Evolutionary conservation across 2,113 vertebrate genomes (phyloP).

Genomic region (Nerophis lumbriciformis): DNA sequence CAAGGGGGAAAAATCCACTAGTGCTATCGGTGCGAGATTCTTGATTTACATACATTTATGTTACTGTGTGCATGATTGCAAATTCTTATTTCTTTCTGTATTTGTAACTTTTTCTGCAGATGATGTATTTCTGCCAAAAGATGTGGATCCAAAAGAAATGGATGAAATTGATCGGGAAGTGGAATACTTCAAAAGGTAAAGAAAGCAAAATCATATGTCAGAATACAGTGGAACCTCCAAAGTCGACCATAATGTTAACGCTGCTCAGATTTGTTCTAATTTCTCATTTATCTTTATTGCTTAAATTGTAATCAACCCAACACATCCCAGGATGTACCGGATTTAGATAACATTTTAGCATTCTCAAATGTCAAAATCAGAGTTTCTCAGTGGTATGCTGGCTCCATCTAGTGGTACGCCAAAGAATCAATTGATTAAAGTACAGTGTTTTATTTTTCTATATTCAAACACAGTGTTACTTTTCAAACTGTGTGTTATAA

Average conservation of each 20-base stretch:
- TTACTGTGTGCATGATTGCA: not conserved
- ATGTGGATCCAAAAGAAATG: conserved; percentile 90
- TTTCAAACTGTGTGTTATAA: too few relatives aligned
- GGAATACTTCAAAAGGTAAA: conserved; percentile 96
- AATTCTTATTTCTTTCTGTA: not conserved
- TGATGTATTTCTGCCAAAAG: conserved; percentile 98
- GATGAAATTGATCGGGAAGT: conserved; percentile 97
- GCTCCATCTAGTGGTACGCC: too few relatives aligned
- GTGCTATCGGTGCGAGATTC: conserved; percentile 77
- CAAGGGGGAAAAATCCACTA: conserved; percentile 84
- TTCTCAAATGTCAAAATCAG: too few relatives aligned
- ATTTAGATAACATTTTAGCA: too few relatives aligned
- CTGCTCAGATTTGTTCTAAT: not conserved
- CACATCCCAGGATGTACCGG: too few relatives aligned
- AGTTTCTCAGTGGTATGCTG: too few relatives aligned
- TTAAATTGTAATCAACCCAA: too few relatives aligned
- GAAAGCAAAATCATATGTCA: not conserved
- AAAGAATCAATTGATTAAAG: too few relatives aligned
- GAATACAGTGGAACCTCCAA: not conserved
- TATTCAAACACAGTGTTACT: too few relatives aligned
- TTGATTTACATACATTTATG: not conserved
- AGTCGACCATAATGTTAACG: not conserved
- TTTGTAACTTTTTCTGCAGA: conserved; percentile 64
- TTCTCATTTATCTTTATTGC: too few relatives aligned
- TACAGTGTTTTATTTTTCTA: too few relatives aligned